These are phyloP conservation scores for Furcifer pardalis DNA, from an alignment of 2,797 vertebrate species.

Conservation along the genomic window DNA sequence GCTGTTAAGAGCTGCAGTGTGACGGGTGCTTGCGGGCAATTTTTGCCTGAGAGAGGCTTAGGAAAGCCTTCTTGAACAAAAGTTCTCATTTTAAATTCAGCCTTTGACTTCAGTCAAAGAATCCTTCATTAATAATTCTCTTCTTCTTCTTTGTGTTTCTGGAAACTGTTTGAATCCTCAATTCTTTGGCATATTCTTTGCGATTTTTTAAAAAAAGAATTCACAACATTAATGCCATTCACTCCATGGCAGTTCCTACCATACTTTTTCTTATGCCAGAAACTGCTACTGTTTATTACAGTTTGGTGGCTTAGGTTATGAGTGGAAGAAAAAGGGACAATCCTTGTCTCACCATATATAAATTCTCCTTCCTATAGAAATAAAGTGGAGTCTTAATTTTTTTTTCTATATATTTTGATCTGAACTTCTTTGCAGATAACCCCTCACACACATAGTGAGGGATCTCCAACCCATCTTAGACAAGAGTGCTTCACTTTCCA, in stretches of 20 bases:
- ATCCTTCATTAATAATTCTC: conserved; percentile 12
- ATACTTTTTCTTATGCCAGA: not conserved
- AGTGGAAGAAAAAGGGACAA: not conserved
- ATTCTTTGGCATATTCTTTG: not conserved
- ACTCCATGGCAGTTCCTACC: not conserved
- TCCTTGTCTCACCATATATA: not conserved
- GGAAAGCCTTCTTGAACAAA: not conserved
- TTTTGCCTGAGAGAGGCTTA: conserved; percentile 17
- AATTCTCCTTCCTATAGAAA: not conserved
- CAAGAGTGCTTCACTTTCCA: no score
- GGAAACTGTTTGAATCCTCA: not conserved
- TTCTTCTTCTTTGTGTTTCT: conserved; percentile 11
- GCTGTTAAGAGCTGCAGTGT: fast-evolving
- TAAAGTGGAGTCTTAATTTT: not conserved
- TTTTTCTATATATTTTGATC: not conserved
- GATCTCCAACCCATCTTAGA: no score
- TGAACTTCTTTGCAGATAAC: not conserved
- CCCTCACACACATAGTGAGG: no score
- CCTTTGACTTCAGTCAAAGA: not conserved
- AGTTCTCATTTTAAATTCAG: conserved; percentile 34
- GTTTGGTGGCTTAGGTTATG: not conserved
- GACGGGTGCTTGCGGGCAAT: conserved; percentile 1
- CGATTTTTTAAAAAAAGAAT: not conserved
- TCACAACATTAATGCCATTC: conserved; percentile 16
- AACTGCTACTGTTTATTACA: not conserved